Evolutionary conservation across 2,888 invertebrate genomes (phyloP), one percentile per base, ranked within the genome.

Genomic region (Lathronympha strigana): DNA sequence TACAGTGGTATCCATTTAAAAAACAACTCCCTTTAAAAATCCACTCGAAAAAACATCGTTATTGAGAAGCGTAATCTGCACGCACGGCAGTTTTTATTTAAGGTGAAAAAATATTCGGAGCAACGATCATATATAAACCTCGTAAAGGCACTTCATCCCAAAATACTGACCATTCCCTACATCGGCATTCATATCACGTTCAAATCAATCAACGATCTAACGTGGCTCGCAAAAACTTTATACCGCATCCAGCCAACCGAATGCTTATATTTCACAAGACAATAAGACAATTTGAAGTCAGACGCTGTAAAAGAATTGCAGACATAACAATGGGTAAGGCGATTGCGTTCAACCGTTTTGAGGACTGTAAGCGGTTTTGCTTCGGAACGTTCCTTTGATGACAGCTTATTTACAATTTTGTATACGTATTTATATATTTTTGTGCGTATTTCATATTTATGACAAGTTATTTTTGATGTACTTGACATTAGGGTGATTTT

Each of bases 131-230:
- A 50, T 53, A 63, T 58, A 63, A 58, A 33, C 6, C 57, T 36
- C 9, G 50, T 51, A 58, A 51, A 63, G 23, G 36, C 33, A 51
- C 54, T 43, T 43, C 51, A 36, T 28, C 43, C 31, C 45, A 9
- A 51, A 51, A 58, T n/a, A 43, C 13, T 11, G 49, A 49, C 38
- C 61, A 25, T 62, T 21, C 53, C 36, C 47, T 11, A 13, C 58
- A 19, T 11, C 25, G 8, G 43, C 15, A 64, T 64, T 64, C 63
- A 58, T 51, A 58, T 58, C 63, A 51, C 63, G 58, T 64, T 25
- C 51, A 36, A 58, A 58, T 64, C 63, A 64, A 64, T 64, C 63
- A 51, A 6, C 51, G 43, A 50, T 25, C 51, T 19, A 36, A 36
- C 19, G 40, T 11, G 13, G 21, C 19, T 45, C 58, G 38, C 58